Base-by-base conservation (phyloP, 1,140 invertebrate species). In the roundworm (Caenorhabditis elegans) region DNA sequence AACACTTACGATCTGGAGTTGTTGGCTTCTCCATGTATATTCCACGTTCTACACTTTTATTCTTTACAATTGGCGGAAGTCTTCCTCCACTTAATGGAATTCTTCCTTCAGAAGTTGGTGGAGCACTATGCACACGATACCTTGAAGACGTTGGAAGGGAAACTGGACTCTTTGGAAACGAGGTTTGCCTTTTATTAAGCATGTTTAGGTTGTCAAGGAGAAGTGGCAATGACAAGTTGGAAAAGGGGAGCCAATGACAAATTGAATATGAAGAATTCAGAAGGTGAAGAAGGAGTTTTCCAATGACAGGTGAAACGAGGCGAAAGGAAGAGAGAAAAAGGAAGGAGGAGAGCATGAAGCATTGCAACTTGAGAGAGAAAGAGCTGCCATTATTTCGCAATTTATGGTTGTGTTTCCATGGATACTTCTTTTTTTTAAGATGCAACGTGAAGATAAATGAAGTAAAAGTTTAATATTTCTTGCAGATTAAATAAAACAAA, bases 131-230 rank as follows among this genome's bases (percentile, higher is more conserved):
- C 8, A 70, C 60, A 22, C 60, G 60, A 70, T 70, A 39, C n/a
- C 34, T 70, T 15, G 55, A 60, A 19, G 15, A 13, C 10, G n/a
- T 34, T 36, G 55, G 28, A 8, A 31, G 39, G 6, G 60, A 22
- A 17, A 22, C 17, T 43, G 60, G 60, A 15, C n/a, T 10, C 60
- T 70, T 70, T 43, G 60, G 60, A 70, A 70, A 70, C 10, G 60
- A 39, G 34, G 60, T 43, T 43, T 70, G 60, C 34, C 60, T n/a
- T 39, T 13, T 24, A 26, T 70, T 39, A 28, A 39, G 60, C 34
- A 70, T 70, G 60, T 36, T 70, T 70, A 31, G 60, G 60, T 70
- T 70, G 60, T 39, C 60, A 70, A 70, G 60, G 60, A 19, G 60
- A 70, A 70, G 26, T 22, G 10, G 34, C 34, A 60, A 15, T 39